phyloP scores from a whole-genome alignment of 2,888 invertebrate species.

The Aphrophora alni region DNA sequence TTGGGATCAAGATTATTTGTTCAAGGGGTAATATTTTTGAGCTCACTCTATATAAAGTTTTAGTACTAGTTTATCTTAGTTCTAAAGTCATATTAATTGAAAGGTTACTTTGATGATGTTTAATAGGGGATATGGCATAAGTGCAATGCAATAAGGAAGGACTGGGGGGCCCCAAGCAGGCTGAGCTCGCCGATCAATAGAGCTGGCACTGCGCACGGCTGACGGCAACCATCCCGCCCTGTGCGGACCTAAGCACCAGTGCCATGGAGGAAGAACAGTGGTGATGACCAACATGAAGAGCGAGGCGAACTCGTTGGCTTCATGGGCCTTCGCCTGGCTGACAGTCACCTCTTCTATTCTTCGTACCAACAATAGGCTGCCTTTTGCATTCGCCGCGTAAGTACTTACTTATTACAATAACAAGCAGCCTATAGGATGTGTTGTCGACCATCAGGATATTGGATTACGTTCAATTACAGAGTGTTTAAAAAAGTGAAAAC shows the following conservation, averaged over 20 bases:
- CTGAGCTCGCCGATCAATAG: background rate
- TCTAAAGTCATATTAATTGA: background rate
- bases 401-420: background rate
- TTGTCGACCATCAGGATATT: background rate
- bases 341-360: background rate
- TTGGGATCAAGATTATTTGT: background rate
- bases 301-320: background rate
- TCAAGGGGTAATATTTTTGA: background rate
- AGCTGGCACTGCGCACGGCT: background rate
- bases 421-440: background rate
- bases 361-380: background rate
- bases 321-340: slow-evolving; percentile 6
- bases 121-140: slow-evolving; percentile 6
- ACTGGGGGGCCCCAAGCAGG: background rate
- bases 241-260: background rate
- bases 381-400: slow-evolving; percentile 5
- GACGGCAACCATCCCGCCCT: background rate
- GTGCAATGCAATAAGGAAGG: slow-evolving; percentile 6
- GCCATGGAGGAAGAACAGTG: slow-evolving; percentile 2
- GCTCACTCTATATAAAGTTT: background rate
- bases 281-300: background rate
- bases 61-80: background rate
- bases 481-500: background rate
- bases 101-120: slow-evolving; percentile 9
- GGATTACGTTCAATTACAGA: background rate